Conservation (phyloP, 2,888 invertebrate genomes). For the Reticulitermes lucifugus region DNA sequence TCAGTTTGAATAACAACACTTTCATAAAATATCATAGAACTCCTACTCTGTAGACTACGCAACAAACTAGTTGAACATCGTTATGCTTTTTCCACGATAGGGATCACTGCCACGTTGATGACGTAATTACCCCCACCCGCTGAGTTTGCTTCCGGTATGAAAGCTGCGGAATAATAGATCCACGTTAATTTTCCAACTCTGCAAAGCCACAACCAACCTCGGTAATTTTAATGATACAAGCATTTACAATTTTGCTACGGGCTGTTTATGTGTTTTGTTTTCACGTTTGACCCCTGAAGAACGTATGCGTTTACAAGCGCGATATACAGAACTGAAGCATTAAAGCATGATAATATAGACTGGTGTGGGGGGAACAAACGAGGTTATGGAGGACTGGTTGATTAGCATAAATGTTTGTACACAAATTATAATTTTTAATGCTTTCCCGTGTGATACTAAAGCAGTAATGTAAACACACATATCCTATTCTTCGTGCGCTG, state of each 20-base stretch:
- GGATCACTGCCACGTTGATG: constrained; percentile 28
- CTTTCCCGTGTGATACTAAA: background rate
- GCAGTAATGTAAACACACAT: too few species aligned
- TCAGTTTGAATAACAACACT: background rate
- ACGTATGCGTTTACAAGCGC: background rate
- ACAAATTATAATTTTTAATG: constrained; percentile 1
- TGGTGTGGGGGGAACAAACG: background rate
- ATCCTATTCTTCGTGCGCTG: too few species aligned
- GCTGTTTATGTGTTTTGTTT: constrained; percentile 33
- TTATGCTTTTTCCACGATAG: constrained; percentile 45
- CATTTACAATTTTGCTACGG: constrained; percentile 17
- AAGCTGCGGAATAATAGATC: constrained; percentile 26
- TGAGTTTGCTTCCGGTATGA: constrained; percentile 32
- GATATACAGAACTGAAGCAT: constrained; percentile 18
- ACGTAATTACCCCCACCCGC: constrained; percentile 39
- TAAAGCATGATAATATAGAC: constrained; percentile 4
- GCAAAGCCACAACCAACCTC: constrained; percentile 17
- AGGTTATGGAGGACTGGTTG: background rate
- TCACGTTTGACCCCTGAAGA: constrained; percentile 4
- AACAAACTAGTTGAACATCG: constrained; percentile 27
- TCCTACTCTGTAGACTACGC: background rate
- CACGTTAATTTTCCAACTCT: constrained; percentile 20
- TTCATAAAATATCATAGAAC: background rate
- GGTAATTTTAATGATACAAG: constrained; percentile 21
- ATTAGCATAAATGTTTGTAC: background rate